Percentiles rank a stretch among this genome's conserved stretches.
phyloP scores from a whole-genome alignment of 2,888 invertebrate genomes.

The Tridacna crocea region DNA sequence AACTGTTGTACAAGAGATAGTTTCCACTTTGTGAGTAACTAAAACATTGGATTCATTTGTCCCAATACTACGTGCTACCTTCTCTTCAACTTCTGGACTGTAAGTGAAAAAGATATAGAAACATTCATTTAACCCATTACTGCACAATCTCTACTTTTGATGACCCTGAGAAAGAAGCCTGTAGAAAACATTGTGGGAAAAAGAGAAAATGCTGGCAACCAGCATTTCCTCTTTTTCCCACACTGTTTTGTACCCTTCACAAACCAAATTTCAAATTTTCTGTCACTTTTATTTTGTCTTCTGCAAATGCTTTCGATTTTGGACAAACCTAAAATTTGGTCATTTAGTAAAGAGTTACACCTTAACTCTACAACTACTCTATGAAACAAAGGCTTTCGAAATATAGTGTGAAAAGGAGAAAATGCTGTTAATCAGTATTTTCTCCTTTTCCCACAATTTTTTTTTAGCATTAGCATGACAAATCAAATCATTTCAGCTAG shows the following conservation, averaged over 20 bases:
- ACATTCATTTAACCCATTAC: not conserved
- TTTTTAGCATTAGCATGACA: not conserved
- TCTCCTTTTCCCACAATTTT: conserved; percentile 1
- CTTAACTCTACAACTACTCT: no score
- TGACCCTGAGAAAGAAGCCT: not conserved
- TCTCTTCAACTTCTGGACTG: conserved; percentile 47
- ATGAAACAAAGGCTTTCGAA: no score
- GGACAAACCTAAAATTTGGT: no score
- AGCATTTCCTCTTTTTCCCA: not conserved
- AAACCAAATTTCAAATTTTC: no score
- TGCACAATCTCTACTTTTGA: not conserved
- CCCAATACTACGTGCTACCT: conserved; percentile 49
- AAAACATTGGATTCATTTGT: conserved; percentile 47
- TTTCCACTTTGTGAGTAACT: conserved; percentile 22
- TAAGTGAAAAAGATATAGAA: not conserved
- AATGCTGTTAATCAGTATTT: not conserved
- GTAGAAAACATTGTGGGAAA: not conserved
- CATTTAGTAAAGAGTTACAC: no score
- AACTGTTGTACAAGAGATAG: conserved; percentile 47
- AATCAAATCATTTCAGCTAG: no score
- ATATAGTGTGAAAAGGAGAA: not conserved
- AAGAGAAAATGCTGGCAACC: not conserved
- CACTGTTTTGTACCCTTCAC: not conserved
- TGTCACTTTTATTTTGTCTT: no score
- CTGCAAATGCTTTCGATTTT: no score